These are phyloP conservation scores for Gastrophysa polygoni DNA, from an alignment of 2,888 invertebrate species.

Conservation along the genomic window DNA sequence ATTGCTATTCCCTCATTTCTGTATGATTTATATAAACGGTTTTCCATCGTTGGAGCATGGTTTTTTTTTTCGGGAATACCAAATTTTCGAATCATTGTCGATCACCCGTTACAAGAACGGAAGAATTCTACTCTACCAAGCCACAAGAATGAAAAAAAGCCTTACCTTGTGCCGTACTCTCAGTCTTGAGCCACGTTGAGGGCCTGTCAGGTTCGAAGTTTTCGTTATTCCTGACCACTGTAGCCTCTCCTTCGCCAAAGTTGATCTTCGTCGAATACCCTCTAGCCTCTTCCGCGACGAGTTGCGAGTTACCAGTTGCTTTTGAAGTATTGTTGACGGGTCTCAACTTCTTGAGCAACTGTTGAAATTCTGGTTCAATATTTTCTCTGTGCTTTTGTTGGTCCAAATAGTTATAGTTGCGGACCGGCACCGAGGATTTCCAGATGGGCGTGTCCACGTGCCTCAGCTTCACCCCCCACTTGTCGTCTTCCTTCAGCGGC, in stretches of 20 bases:
- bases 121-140: neutral
- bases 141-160: neutral
- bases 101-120: neutral
- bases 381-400: no score
- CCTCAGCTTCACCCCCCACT: conserved; percentile 63
- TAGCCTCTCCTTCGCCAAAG: conserved; percentile 58
- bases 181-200: conserved; percentile 51
- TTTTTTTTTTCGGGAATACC: no score
- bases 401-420: conserved; percentile 52
- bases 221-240: conserved; percentile 53
- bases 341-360: conserved; percentile 49
- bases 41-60: no score
- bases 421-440: conserved; percentile 58
- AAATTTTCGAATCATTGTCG: neutral
- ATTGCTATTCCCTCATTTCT: no score
- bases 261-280: conserved; percentile 68
- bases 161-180: conserved; percentile 51
- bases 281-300: conserved; percentile 52
- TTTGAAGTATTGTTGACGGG: conserved; percentile 49
- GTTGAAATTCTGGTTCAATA: conserved; percentile 52
- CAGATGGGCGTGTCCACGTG: conserved; percentile 57
- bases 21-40: no score
- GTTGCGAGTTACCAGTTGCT: no score
- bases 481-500: conserved; percentile 51
- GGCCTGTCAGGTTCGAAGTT: conserved; percentile 40